Evolutionary conservation across 2,888 invertebrate genomes (phyloP).

Genomic region (Zygaena filipendulae): DNA sequence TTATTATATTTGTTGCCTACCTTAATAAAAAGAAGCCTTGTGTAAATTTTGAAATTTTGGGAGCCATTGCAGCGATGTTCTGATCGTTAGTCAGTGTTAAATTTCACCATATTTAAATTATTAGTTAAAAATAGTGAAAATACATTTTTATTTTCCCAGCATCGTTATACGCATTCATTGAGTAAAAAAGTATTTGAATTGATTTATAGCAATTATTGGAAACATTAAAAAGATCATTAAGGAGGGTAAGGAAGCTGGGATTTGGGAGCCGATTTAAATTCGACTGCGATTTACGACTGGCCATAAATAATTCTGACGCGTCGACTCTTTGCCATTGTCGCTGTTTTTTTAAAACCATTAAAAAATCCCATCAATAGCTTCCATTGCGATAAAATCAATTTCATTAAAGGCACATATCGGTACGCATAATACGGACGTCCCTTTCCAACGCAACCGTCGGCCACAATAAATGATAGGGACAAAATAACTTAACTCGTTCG

Average conservation of each 20-base stretch:
- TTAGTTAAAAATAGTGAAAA: too few species aligned
- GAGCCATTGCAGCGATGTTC: too few species aligned
- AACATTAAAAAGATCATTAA: slow-evolving; percentile 42
- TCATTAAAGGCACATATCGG: slow-evolving; percentile 34
- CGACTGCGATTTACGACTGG: slow-evolving; percentile 55
- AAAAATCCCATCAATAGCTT: slow-evolving; percentile 60
- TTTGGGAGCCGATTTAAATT: slow-evolving; percentile 58
- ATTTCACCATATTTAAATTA: too few species aligned
- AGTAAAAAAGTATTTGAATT: slow-evolving; percentile 10
- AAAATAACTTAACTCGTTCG: not conserved
- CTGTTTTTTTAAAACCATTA: slow-evolving; percentile 63
- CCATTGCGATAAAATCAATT: slow-evolving; percentile 47
- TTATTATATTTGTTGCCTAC: too few species aligned
- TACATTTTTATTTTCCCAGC: too few species aligned
- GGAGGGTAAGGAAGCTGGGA: slow-evolving; percentile 38
- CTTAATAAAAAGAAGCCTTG: too few species aligned
- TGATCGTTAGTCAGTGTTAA: too few species aligned
- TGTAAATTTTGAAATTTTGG: too few species aligned
- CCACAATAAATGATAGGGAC: slow-evolving; percentile 13
- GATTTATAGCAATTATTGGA: slow-evolving; percentile 50
- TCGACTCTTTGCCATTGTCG: slow-evolving; percentile 52
- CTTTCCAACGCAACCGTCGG: slow-evolving; percentile 37
- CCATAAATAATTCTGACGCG: slow-evolving; percentile 54
- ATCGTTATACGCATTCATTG: too few species aligned
- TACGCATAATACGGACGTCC: slow-evolving; percentile 27